Conservation (phyloP, 2,888 invertebrate genomes). For the Acholoe squamosa region DNA sequence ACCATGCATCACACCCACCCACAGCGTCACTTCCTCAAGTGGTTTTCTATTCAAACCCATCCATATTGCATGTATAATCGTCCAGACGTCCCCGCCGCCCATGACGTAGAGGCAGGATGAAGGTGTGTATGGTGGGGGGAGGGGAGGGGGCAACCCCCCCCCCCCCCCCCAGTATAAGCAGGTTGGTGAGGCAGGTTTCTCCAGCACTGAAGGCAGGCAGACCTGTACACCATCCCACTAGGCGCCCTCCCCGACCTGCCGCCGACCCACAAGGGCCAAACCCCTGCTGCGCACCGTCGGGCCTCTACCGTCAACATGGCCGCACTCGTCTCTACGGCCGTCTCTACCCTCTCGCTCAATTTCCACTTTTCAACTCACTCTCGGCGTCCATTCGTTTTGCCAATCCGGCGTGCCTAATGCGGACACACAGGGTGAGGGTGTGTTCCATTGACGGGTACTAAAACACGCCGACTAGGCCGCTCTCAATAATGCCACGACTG, state of each 20-base stretch:
- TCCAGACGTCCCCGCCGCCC: background rate
- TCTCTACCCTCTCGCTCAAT: slow-evolving; percentile 46
- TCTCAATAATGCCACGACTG: slow-evolving; percentile 16
- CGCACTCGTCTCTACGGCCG: background rate
- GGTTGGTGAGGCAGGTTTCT: background rate
- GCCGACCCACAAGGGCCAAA: background rate
- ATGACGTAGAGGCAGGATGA: background rate
- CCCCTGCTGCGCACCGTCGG: background rate
- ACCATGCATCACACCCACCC: slow-evolving; percentile 1
- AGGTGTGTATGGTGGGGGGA: background rate
- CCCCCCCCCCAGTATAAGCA: background rate
- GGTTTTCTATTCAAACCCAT: background rate
- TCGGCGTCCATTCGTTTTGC: slow-evolving; percentile 27
- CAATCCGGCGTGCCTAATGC: slow-evolving; percentile 20
- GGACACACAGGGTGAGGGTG: background rate
- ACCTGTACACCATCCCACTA: background rate
- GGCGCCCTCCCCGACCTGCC: background rate
- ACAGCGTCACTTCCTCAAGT: slow-evolving; percentile 23
- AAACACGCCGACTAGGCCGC: background rate
- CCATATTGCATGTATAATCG: slow-evolving; percentile 54
- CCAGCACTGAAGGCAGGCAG: background rate
- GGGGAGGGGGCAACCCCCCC: background rate
- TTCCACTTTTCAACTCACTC: slow-evolving; percentile 28
- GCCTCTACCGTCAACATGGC: background rate
- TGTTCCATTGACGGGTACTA: background rate